These are phyloP conservation scores for Xanthostigma xanthostigma DNA, from an alignment of 2,888 invertebrate genomes.

Conservation along the genomic window DNA sequence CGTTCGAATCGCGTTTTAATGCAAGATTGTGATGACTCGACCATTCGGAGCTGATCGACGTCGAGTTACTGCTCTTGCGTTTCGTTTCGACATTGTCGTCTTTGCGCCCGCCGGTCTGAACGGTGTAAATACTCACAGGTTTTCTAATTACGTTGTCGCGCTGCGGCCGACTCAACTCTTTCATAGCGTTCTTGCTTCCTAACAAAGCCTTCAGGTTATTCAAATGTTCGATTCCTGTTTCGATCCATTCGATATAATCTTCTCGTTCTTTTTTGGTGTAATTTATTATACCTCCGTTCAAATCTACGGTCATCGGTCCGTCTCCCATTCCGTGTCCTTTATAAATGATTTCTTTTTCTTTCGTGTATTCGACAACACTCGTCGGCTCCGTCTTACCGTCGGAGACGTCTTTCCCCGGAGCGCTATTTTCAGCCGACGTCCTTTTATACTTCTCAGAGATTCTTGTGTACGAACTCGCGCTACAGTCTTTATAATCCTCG, in stretches of 20 bases:
- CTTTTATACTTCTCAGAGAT: neutral
- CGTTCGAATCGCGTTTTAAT: too few species aligned
- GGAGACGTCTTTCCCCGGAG: constrained; percentile 6
- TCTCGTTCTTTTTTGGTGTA: constrained; percentile 34
- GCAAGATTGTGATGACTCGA: too few species aligned
- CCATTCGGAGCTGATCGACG: too few species aligned
- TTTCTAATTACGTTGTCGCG: too few species aligned
- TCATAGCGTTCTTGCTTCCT: constrained; percentile 16
- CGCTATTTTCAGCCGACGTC: neutral
- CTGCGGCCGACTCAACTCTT: too few species aligned
- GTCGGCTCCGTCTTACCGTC: neutral
- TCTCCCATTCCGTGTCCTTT: too few species aligned
- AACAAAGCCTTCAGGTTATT: constrained; percentile 32
- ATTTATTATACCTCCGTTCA: constrained; percentile 14
- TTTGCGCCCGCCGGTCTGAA: too few species aligned
- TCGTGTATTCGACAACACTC: neutral
- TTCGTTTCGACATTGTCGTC: too few species aligned
- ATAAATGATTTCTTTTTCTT: constrained; percentile 13
- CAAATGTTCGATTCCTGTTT: constrained; percentile 38
- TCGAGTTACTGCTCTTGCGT: too few species aligned
- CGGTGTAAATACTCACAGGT: too few species aligned
- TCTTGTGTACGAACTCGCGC: neutral
- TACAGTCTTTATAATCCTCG: too few species aligned
- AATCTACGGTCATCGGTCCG: too few species aligned
- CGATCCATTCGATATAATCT: constrained; percentile 40